Evolutionary conservation across 2,888 invertebrate genomes (phyloP), one percentile per base, ranked within the genome.

Genomic region (Seladonia tumulorum): DNA sequence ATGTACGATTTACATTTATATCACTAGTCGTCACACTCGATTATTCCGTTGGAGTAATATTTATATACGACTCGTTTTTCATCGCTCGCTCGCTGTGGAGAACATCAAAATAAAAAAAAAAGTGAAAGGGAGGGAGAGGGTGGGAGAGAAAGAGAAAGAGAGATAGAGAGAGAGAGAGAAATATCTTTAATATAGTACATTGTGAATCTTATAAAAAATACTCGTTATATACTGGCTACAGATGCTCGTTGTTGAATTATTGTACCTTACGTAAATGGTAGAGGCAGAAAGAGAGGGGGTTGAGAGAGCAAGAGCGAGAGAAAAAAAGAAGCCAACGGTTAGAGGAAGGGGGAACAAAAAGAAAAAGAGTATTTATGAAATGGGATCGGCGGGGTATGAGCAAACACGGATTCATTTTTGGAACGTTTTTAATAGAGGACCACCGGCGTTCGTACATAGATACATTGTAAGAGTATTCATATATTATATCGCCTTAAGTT

Each of bases 341-440:
- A 22, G 1, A 39, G 66, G 25, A 73, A 57, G 53, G 29, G 22
- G 49, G 29, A 63, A 63, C 22, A 49, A 42, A 70, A 60, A 68
- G 10, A 45, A 16, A 22, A 18, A 45, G 14, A 68, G 68, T 70
- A 80, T 68, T 73, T 77, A 60, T 35, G 80, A 77, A 66, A 66
- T 47, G 57, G 71, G 83, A 81, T 75, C 71, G 81, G 63, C 71
- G 76, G 74, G 74, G 76, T 78, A 84, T 79, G 81, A 29, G 29
- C 47, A 39, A 82, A 81, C 72, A 81, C 68, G 86, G 68, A 83
- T 83, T 86, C 83, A 71, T 83, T 88, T 81, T 88, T 86, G 71
- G 81, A 76, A 79, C 76, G 70, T 84, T 87, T 88, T 83, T 87
- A 82, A 86, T 84, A 86, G 87, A 88, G 88, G 86, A 88, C 86